Evolutionary conservation across 1,140 invertebrate genomes (phyloP).

Genomic region (Ganaspis sp.): DNA sequence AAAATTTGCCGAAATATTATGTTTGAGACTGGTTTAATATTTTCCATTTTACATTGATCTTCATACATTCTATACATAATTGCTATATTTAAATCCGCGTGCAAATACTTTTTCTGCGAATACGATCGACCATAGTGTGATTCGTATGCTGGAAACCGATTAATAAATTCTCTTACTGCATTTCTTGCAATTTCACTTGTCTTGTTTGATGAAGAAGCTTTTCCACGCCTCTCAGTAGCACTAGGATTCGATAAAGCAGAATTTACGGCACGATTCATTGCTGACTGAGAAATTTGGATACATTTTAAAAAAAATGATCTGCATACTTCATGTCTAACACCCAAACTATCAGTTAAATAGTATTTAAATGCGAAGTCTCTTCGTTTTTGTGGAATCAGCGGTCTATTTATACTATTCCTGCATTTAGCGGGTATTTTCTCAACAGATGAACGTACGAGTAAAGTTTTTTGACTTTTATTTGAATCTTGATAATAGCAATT

Average conservation of each 20-base stretch:
- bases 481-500: neutral
- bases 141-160: conserved; percentile 34
- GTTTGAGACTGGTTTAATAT: conserved; percentile 33
- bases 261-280: conserved; percentile 21
- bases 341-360: neutral
- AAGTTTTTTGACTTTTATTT: neutral
- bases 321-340: conserved; percentile 26
- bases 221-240: conserved; percentile 8
- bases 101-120: conserved; percentile 31
- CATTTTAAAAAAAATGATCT: conserved; percentile 11
- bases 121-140: conserved; percentile 37
- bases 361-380: neutral
- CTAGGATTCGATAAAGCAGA: conserved; percentile 2
- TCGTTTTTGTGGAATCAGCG: neutral
- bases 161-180: conserved; percentile 33
- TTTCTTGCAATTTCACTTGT: neutral
- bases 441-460: neutral
- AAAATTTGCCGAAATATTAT: conserved; percentile 38
- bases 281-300: conserved; percentile 6
- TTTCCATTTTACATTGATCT: conserved; percentile 6
- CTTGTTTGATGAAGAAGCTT: neutral
- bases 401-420: neutral
- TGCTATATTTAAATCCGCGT: neutral
- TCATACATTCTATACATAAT: conserved; percentile 39
- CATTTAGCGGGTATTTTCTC: neutral